Percentiles rank a stretch among this genome's conserved stretches.
phyloP scores from a whole-genome alignment of 2,797 vertebrate species.

The Danio tinwini region DNA sequence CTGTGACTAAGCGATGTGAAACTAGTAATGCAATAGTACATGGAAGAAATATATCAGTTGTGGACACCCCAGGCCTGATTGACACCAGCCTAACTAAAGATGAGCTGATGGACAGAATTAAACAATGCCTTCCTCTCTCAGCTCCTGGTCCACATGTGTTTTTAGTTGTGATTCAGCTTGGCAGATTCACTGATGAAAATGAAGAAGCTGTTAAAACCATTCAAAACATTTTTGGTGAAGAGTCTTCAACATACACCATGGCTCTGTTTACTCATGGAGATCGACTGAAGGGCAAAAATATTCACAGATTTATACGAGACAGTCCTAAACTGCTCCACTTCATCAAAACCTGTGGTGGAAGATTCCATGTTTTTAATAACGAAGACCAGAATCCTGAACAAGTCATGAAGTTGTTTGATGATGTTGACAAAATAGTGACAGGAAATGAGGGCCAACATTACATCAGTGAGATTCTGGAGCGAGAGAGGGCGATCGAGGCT shows the following conservation, averaged over 20 bases:
- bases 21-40: neutral
- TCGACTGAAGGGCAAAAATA: neutral
- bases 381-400: neutral
- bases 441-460: neutral
- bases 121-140: slow-evolving; percentile 4
- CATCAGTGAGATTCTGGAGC: neutral
- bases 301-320: slow-evolving; percentile 30
- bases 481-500: slow-evolving; percentile 22
- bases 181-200: slow-evolving; percentile 1
- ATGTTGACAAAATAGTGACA: slow-evolving; percentile 11
- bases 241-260: neutral
- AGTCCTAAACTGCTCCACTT: slow-evolving; percentile 8
- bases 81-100: neutral
- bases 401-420: neutral
- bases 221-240: neutral
- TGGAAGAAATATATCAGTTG: slow-evolving; percentile 21
- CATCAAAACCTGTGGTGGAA: neutral
- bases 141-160: slow-evolving; percentile 36
- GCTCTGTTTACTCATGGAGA: slow-evolving; percentile 30
- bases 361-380: slow-evolving; percentile 33
- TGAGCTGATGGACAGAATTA: neutral
- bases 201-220: neutral
- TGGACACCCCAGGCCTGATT: slow-evolving; percentile 41
- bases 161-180: slow-evolving; percentile 15
- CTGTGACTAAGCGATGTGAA: slow-evolving; percentile 29